Evolutionary conservation across 1,140 invertebrate species (phyloP).

Genomic region (Hyles euphorbiae): DNA sequence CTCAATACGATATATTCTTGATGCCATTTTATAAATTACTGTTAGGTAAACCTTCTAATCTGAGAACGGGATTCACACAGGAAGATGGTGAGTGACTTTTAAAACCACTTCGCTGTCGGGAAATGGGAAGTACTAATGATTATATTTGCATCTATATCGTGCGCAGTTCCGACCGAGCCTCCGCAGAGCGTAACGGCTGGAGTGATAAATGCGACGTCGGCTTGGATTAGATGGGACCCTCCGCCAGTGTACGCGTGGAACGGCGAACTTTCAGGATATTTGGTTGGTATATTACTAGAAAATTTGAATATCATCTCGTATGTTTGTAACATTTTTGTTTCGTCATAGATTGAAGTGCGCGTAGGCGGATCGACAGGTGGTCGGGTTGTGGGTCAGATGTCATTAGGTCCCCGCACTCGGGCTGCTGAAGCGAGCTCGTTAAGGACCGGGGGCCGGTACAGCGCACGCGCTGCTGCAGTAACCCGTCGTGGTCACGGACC

Average conservation of each 20-base stretch:
- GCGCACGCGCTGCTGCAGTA: conserved; percentile 61
- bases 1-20: conserved; percentile 86
- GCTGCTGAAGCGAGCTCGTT: conserved; percentile 62
- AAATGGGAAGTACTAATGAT: too few relatives aligned
- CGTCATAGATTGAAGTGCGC: conserved; percentile 51
- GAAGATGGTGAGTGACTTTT: conserved; percentile 81
- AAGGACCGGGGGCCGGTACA: conserved; percentile 55
- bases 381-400: conserved; percentile 74
- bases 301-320: background rate
- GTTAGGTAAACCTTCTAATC: conserved; percentile 87
- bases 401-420: conserved; percentile 51
- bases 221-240: conserved; percentile 85
- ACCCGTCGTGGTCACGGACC: conserved; percentile 59
- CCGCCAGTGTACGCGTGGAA: conserved; percentile 84
- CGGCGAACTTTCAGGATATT: conserved; percentile 87
- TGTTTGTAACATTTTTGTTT: conserved; percentile 9
- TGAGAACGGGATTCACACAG: conserved; percentile 80
- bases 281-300: conserved; percentile 70
- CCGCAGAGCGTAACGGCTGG: conserved; percentile 85
- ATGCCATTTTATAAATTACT: conserved; percentile 87
- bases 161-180: conserved; percentile 77
- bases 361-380: conserved; percentile 53
- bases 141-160: conserved; percentile 4
- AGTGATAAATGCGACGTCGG: conserved; percentile 85
- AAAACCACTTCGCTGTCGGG: background rate